Evolutionary conservation across 2,113 vertebrate genomes (phyloP).

Genomic region (Syngnathus typhle): DNA sequence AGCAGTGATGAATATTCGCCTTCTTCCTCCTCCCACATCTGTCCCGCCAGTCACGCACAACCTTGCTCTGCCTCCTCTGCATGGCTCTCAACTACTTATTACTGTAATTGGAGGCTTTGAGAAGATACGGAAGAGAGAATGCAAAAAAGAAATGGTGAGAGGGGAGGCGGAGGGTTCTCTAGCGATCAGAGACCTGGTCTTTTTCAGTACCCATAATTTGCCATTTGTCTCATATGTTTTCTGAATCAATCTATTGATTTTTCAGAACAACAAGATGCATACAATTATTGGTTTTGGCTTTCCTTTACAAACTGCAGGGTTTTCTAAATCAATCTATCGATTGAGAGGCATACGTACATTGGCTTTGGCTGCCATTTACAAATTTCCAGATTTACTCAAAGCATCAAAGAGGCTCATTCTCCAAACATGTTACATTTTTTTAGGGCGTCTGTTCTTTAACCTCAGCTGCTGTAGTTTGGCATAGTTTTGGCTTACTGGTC

Average conservation of each 20-base stretch:
- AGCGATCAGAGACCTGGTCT: slow-evolving; percentile 54
- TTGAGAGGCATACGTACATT: slow-evolving; percentile 24
- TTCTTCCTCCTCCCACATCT: slow-evolving; percentile 23
- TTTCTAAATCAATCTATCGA: slow-evolving; percentile 16
- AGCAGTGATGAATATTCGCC: slow-evolving; percentile 40
- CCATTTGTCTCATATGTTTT: slow-evolving; percentile 20
- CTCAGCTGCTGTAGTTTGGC: slow-evolving; percentile 47
- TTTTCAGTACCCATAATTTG: slow-evolving; percentile 24
- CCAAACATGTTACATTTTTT: slow-evolving; percentile 40
- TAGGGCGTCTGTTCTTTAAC: slow-evolving; percentile 28
- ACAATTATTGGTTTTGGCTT: too few relatives aligned
- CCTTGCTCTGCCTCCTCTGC: slow-evolving; percentile 38
- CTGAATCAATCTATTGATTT: slow-evolving; percentile 15
- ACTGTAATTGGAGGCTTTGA: slow-evolving; percentile 67
- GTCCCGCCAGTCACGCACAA: slow-evolving; percentile 49
- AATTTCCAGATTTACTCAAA: slow-evolving; percentile 35
- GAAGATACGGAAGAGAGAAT: slow-evolving; percentile 44
- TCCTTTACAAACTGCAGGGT: too few relatives aligned
- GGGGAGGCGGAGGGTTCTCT: slow-evolving; percentile 35
- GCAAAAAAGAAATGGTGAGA: slow-evolving; percentile 18
- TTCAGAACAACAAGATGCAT: too few relatives aligned
- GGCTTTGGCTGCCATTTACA: slow-evolving; percentile 41
- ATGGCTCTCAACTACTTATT: slow-evolving; percentile 64
- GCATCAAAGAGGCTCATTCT: slow-evolving; percentile 44
- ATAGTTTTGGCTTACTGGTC: slow-evolving; percentile 25